Conservation (phyloP, 1,140 invertebrate genomes). For the Nixonia krombeini region DNA sequence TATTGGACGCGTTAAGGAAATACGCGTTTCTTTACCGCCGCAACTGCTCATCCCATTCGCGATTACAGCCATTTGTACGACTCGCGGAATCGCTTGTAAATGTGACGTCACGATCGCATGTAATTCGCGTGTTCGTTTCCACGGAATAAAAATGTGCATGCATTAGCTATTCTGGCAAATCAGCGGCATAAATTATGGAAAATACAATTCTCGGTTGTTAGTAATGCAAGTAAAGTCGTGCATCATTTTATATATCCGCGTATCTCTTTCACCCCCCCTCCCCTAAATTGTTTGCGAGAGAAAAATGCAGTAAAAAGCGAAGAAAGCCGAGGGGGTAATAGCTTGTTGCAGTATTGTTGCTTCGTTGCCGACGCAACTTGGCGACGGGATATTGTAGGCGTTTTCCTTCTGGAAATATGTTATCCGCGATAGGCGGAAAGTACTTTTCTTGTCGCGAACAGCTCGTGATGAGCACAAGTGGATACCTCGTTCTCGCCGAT, state of each 20-base stretch:
- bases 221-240: conserved; percentile 16
- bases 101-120: not conserved
- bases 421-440: conserved; percentile 24
- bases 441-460: conserved; percentile 26
- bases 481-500: too few relatives aligned
- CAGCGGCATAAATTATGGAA: conserved; percentile 44
- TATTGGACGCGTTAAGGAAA: too few relatives aligned
- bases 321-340: conserved; percentile 35
- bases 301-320: conserved; percentile 22
- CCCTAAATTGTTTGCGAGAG: conserved; percentile 27
- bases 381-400: conserved; percentile 23
- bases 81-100: too few relatives aligned
- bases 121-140: conserved; percentile 25
- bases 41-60: too few relatives aligned
- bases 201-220: not conserved
- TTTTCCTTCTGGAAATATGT: conserved; percentile 36
- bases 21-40: too few relatives aligned
- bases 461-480: too few relatives aligned
- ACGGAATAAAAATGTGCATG: conserved; percentile 34
- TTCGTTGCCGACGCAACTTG: conserved; percentile 31
- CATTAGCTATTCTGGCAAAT: conserved; percentile 28
- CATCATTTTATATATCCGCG: conserved; percentile 39
- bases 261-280: conserved; percentile 9
- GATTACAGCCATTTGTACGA: too few relatives aligned
- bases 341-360: conserved; percentile 46